phyloP scores from a whole-genome alignment of 2,888 invertebrate species.

The Mesorhabditis spiculigera region DNA sequence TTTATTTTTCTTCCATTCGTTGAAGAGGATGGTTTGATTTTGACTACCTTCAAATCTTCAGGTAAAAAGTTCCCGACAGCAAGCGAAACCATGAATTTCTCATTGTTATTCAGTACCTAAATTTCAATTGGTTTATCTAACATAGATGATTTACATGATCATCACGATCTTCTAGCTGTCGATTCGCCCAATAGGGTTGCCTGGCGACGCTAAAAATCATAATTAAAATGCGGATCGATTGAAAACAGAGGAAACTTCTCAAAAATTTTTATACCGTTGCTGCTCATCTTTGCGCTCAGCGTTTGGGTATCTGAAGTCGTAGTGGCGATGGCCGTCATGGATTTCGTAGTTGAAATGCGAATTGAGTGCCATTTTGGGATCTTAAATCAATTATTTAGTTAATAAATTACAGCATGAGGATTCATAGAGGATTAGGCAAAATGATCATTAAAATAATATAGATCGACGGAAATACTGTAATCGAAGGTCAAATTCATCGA shows the following conservation, averaged over 20 bases:
- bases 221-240: background rate
- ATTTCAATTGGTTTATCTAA: background rate
- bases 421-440: too few species aligned
- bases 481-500: too few species aligned
- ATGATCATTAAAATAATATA: too few species aligned
- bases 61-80: background rate
- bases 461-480: too few species aligned
- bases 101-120: constrained; percentile 4
- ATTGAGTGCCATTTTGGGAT: background rate
- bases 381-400: background rate
- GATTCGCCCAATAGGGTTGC: background rate
- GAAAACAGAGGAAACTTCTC: background rate
- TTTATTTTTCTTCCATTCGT: too few species aligned
- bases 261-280: background rate
- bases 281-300: background rate
- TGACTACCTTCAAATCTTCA: background rate
- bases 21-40: background rate
- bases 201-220: background rate
- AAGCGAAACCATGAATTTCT: background rate
- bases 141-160: background rate
- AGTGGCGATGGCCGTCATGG: constrained; percentile 1
- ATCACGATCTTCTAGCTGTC: background rate
- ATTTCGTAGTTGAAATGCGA: background rate
- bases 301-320: background rate
- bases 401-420: too few species aligned